Percentiles rank a stretch among this genome's conserved stretches.
Evolutionary conservation across 1,140 invertebrate genomes (phyloP).

Genomic region (Nixonia krombeini): DNA sequence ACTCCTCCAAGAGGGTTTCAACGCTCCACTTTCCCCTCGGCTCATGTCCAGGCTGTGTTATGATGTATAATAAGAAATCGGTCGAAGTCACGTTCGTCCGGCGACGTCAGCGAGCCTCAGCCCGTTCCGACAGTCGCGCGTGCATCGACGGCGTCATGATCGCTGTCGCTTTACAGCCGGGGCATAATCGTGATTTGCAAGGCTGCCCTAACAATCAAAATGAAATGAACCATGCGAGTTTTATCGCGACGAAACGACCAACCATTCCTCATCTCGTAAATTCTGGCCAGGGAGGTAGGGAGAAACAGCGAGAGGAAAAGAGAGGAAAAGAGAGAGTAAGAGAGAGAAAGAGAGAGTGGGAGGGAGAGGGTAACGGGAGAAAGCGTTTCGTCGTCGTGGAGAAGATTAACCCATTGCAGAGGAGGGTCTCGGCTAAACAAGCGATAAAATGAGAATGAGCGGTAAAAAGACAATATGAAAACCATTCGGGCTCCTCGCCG

Average conservation of each 20-base stretch:
- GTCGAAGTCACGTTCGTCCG: constrained; percentile 13
- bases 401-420: constrained; percentile 62
- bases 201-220: constrained; percentile 20
- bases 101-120: too few species aligned
- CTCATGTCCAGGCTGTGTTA: constrained; percentile 10
- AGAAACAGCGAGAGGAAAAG: constrained; percentile 17
- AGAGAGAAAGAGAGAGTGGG: constrained; percentile 1
- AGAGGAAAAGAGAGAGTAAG: too few species aligned
- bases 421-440: constrained; percentile 62
- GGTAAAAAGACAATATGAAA: constrained; percentile 73
- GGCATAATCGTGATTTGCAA: constrained; percentile 27
- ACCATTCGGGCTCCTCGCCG: constrained; percentile 57
- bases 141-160: neutral
- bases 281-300: constrained; percentile 9
- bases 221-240: constrained; percentile 32
- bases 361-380: constrained; percentile 12
- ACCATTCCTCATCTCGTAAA: constrained; percentile 35
- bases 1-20: constrained; percentile 29
- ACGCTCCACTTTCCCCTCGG: constrained; percentile 18
- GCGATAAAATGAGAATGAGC: constrained; percentile 72
- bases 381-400: constrained; percentile 5
- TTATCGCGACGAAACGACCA: constrained; percentile 44
- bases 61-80: constrained; percentile 12
- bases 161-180: neutral
- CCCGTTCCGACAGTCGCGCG: too few species aligned